phyloP scores from a whole-genome alignment of 2,797 vertebrate genomes.

The Phoxinus dragarum region DNA sequence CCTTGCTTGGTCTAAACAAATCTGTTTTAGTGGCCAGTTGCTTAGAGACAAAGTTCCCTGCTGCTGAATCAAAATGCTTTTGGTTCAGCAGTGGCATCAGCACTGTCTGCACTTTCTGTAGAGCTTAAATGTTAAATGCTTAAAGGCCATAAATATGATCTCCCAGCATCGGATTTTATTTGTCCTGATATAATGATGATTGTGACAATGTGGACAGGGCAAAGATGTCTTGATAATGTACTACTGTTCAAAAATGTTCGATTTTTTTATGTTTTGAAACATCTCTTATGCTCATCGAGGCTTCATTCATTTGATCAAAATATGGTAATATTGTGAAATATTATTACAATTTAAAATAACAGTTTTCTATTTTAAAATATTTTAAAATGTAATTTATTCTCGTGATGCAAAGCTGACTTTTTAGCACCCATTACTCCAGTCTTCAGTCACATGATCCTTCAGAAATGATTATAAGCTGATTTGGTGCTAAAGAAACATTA shows the following conservation, averaged over 20 bases:
- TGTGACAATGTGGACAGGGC: not conserved
- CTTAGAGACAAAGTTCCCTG: constrained; percentile 22
- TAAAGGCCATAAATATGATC: not conserved
- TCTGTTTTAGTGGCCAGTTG: constrained; percentile 20
- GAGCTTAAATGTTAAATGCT: not conserved
- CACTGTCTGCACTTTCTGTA: constrained; percentile 5
- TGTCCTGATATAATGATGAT: constrained; percentile 4
- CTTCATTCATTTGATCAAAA: not conserved
- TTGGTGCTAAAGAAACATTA: not conserved
- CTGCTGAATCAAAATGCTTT: constrained; percentile 9
- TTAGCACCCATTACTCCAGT: not conserved
- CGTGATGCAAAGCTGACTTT: not conserved
- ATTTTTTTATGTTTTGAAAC: not conserved
- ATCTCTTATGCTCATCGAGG: not conserved
- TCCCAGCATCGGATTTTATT: not conserved
- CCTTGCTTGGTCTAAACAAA: constrained; percentile 18
- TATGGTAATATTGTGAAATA: not conserved
- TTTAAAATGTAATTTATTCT: not conserved
- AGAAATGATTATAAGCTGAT: not conserved
- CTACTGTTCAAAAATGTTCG: not conserved
- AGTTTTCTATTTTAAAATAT: not conserved
- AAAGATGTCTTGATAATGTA: not conserved
- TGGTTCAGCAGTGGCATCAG: not conserved
- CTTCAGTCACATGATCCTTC: not conserved
- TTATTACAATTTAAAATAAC: not conserved